Percentiles rank a stretch among this genome's conserved stretches.
Conservation (phyloP, 2,888 invertebrate species). For the Palloptera scutellata region DNA sequence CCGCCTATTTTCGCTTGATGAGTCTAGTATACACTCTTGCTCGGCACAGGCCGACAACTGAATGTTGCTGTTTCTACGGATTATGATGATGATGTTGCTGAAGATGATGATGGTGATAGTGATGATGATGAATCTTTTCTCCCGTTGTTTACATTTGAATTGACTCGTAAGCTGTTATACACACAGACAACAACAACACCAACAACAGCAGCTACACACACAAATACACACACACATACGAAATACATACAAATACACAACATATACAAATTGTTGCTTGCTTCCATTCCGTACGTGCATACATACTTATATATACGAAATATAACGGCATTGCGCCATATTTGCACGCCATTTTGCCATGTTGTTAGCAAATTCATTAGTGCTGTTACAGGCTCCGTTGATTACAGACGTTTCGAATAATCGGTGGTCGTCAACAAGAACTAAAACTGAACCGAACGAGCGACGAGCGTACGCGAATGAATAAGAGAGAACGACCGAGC, state of each 20-base stretch:
- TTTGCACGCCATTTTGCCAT: conserved; percentile 46
- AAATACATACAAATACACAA: conserved; percentile 5
- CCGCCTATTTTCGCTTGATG: too few species aligned
- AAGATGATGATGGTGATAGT: conserved; percentile 11
- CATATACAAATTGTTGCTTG: conserved; percentile 9
- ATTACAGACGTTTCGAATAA: conserved; percentile 56
- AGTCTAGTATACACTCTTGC: not conserved
- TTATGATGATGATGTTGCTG: conserved; percentile 13
- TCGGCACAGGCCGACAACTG: conserved; percentile 10
- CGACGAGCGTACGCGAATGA: conserved; percentile 37
- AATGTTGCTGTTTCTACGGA: not conserved
- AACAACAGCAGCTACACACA: conserved; percentile 9
- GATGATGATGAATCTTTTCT: not conserved
- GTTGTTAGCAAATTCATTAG: conserved; percentile 56
- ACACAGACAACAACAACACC: conserved; percentile 15
- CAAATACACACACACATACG: not conserved
- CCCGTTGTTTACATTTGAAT: not conserved
- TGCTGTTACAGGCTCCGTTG: conserved; percentile 63
- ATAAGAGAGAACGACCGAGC: conserved; percentile 16
- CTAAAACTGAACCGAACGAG: conserved; percentile 4
- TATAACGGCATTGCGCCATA: conserved; percentile 37
- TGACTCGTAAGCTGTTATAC: conserved; percentile 11
- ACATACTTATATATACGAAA: conserved; percentile 11
- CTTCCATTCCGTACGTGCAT: conserved; percentile 19
- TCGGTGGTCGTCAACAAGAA: conserved; percentile 12